These are phyloP conservation scores for Batillaria attramentaria DNA, from an alignment of 1,140 invertebrate genomes.

Conservation along the genomic window DNA sequence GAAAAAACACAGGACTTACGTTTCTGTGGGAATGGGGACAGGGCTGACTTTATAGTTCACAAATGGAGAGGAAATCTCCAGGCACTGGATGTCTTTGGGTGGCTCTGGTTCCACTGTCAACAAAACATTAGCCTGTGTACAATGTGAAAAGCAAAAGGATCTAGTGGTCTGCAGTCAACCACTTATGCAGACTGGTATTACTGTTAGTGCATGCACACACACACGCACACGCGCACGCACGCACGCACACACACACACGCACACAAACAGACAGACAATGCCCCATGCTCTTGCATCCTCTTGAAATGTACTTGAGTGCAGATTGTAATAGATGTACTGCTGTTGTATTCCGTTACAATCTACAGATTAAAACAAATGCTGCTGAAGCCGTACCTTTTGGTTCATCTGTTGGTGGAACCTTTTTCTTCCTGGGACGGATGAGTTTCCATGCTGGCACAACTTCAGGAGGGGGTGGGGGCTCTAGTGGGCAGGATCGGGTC, in stretches of 20 bases:
- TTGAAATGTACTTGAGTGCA: too few relatives aligned
- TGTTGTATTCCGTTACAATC: too few relatives aligned
- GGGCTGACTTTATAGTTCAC: conserved; percentile 70
- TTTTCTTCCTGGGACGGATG: conserved; percentile 70
- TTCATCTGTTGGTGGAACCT: conserved; percentile 66
- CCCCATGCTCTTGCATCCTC: neutral
- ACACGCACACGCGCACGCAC: conserved; percentile 5
- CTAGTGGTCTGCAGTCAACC: neutral
- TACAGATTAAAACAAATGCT: too few relatives aligned
- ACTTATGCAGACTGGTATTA: neutral
- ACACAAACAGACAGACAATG: neutral
- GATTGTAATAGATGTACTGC: too few relatives aligned
- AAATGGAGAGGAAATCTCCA: conserved; percentile 70
- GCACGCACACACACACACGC: conserved; percentile 10
- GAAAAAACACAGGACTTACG: conserved; percentile 56
- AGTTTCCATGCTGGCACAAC: conserved; percentile 71
- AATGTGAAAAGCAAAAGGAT: conserved; percentile 13
- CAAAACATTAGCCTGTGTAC: neutral
- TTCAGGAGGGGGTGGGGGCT: conserved; percentile 68
- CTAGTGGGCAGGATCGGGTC: conserved; percentile 67
- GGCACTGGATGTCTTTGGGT: conserved; percentile 67
- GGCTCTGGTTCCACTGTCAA: conserved; percentile 56
- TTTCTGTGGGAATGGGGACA: conserved; percentile 67
- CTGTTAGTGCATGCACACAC: neutral
- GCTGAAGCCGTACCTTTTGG: conserved; percentile 64